These are phyloP conservation scores for Macroglossus sobrinus DNA, from an alignment of 2,113 vertebrate genomes.

Conservation along the genomic window DNA sequence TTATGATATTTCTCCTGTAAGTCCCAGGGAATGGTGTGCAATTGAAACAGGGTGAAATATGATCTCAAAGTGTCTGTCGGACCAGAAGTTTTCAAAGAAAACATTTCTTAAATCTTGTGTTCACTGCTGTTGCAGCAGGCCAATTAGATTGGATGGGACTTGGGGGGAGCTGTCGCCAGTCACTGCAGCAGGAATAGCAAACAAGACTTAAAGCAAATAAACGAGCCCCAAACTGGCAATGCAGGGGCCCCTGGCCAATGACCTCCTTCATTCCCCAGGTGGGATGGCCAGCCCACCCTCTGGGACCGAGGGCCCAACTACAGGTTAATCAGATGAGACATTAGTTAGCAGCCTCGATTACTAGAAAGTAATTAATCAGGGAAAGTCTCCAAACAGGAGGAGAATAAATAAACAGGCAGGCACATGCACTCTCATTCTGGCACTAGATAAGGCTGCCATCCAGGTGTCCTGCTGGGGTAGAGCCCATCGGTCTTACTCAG, in stretches of 20 bases:
- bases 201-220: constrained; percentile 92
- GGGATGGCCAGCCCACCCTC: constrained; percentile 72
- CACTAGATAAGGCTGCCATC: constrained; percentile 80
- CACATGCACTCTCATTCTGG: constrained; percentile 79
- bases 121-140: constrained; percentile 83
- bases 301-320: constrained; percentile 66
- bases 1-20: constrained; percentile 81
- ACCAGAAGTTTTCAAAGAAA: constrained; percentile 96
- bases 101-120: constrained; percentile 88
- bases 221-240: constrained; percentile 77
- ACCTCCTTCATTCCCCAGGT: constrained; percentile 77
- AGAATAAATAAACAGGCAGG: constrained; percentile 86
- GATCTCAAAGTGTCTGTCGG: constrained; percentile 92
- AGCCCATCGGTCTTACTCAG: constrained; percentile 80
- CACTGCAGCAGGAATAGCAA: constrained; percentile 88
- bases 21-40: constrained; percentile 89
- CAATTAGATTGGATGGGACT: constrained; percentile 86
- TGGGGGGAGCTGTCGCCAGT: constrained; percentile 86
- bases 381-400: constrained; percentile 89
- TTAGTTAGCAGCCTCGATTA: constrained; percentile 88
- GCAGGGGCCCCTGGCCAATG: constrained; percentile 77
- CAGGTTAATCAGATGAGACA: constrained; percentile 89
- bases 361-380: constrained; percentile 89
- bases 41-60: constrained; percentile 89
- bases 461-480: constrained; percentile 84